Evolutionary conservation across 2,888 invertebrate genomes (phyloP).

Genomic region (Pilophorus perplexus): DNA sequence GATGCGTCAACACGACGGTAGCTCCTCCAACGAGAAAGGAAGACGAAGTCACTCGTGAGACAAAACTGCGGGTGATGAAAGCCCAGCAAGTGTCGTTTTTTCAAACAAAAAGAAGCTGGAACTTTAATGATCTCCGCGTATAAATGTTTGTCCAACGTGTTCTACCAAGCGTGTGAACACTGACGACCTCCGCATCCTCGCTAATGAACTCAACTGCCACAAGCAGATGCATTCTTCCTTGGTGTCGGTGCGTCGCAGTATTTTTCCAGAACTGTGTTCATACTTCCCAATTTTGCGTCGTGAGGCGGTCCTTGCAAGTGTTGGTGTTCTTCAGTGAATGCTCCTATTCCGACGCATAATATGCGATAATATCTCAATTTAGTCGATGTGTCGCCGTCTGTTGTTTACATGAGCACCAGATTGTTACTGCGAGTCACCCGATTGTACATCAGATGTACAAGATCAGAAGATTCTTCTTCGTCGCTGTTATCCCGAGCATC

Average conservation of each 20-base stretch:
- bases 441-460: too few species aligned
- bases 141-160: constrained; percentile 17
- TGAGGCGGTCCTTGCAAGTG: constrained; percentile 10
- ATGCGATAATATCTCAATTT: neutral
- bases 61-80: constrained; percentile 23
- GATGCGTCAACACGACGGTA: constrained; percentile 10
- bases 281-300: constrained; percentile 10
- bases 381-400: neutral
- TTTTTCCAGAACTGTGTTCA: constrained; percentile 15
- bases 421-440: constrained; percentile 19
- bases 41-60: constrained; percentile 23
- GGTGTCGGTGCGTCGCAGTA: constrained; percentile 30
- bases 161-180: constrained; percentile 24
- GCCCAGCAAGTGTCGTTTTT: constrained; percentile 28
- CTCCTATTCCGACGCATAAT: too few species aligned
- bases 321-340: constrained; percentile 5
- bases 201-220: neutral
- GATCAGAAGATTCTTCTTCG: too few species aligned
- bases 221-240: constrained; percentile 19
- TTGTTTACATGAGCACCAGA: constrained; percentile 9
- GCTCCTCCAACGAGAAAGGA: constrained; percentile 35
- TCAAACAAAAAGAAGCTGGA: constrained; percentile 29
- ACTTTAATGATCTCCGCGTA: constrained; percentile 14
- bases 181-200: constrained; percentile 25
- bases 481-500: constrained; percentile 8